Evolutionary conservation across 2,888 invertebrate genomes (phyloP).

Genomic region (Callyntrura guangdongensis): DNA sequence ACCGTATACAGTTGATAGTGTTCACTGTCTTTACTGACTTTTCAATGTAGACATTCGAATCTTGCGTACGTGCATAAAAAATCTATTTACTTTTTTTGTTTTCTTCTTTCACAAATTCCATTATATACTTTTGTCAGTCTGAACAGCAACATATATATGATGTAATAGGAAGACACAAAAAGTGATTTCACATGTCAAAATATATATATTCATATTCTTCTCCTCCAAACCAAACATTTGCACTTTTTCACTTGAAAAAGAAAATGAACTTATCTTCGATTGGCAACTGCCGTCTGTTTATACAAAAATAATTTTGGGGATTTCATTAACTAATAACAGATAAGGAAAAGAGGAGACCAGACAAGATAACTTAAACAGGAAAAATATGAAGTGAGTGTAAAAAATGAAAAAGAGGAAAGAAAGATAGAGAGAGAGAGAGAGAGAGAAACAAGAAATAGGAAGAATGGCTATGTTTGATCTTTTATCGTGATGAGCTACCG

Average conservation of each 20-base stretch:
- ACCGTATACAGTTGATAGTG: conserved; percentile 7
- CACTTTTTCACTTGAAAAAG: conserved; percentile 32
- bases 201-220: not conserved
- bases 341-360: conserved; percentile 2
- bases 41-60: not conserved
- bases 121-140: not conserved
- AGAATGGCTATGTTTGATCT: conserved; percentile 61
- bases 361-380: not conserved
- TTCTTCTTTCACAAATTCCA: not conserved
- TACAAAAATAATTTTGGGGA: not conserved
- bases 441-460: conserved; percentile 41
- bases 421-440: not conserved
- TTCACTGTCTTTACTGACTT: not conserved
- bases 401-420: conserved; percentile 7
- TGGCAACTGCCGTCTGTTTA: not conserved
- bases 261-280: too few species aligned
- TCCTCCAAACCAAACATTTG: conserved; percentile 10
- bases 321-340: conserved; percentile 4
- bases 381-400: conserved; percentile 12
- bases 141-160: not conserved
- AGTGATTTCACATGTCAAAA: conserved; percentile 44
- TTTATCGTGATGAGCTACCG: conserved; percentile 61
- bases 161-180: not conserved
- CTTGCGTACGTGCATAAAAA: not conserved
- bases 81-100: not conserved